phyloP scores from a whole-genome alignment of 2,113 vertebrate genomes.

The Halcyon senegalensis region DNA sequence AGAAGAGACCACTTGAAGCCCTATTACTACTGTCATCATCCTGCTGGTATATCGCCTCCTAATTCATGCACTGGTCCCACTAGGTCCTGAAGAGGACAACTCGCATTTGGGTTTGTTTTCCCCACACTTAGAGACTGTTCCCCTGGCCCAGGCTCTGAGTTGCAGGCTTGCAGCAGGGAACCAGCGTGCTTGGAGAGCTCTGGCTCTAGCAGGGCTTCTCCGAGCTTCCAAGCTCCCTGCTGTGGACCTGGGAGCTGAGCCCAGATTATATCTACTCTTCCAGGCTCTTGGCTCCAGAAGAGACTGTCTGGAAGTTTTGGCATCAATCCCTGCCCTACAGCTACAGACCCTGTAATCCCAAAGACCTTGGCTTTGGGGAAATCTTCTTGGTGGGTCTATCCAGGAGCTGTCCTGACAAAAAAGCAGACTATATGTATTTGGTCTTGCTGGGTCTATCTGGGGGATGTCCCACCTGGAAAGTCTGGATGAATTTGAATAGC shows the following conservation, averaged over 20 bases:
- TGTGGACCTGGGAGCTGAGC: conserved; percentile 62
- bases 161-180: neutral
- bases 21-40: neutral
- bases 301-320: conserved; percentile 62
- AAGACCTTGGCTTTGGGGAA: conserved; percentile 46
- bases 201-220: neutral
- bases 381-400: conserved; percentile 58
- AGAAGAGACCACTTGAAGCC: neutral
- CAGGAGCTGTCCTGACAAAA: neutral
- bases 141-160: neutral
- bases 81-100: neutral
- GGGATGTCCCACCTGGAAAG: neutral
- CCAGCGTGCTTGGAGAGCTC: neutral
- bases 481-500: neutral
- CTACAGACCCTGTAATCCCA: neutral
- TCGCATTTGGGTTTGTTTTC: neutral
- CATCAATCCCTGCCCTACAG: conserved; percentile 25
- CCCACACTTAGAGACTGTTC: neutral
- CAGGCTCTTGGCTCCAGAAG: conserved; percentile 59
- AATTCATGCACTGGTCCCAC: no score
- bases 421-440: neutral
- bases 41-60: neutral
- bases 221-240: conserved; percentile 31
- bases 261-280: conserved; percentile 62
- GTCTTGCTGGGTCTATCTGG: neutral